These are phyloP conservation scores for Lagenorhynchus albirostris DNA, from an alignment of 2,113 vertebrate species.

Conservation along the genomic window DNA sequence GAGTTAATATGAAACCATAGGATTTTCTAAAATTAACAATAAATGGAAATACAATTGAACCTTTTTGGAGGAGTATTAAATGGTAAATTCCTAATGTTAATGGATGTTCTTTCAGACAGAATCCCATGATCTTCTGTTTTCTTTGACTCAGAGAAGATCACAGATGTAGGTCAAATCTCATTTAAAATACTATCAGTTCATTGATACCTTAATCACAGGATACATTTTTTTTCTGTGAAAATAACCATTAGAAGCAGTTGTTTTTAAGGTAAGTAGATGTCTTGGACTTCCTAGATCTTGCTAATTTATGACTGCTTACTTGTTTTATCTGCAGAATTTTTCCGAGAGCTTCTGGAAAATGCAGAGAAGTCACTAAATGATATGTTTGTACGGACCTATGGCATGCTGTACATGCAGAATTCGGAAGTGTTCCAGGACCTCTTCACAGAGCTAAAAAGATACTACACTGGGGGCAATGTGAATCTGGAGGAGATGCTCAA, in stretches of 20 bases:
- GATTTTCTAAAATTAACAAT: slow-evolving; percentile 18
- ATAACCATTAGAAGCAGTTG: neutral
- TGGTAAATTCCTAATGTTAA: neutral
- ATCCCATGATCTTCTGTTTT: slow-evolving; percentile 14
- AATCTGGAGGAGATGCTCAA: slow-evolving; percentile 97
- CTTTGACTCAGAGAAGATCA: neutral
- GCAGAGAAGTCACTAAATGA: slow-evolving; percentile 94
- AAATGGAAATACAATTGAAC: neutral
- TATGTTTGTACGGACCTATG: slow-evolving; percentile 94
- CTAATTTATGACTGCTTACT: neutral
- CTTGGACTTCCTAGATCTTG: neutral
- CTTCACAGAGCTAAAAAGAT: slow-evolving; percentile 94
- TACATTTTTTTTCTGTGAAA: neutral
- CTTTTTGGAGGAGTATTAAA: neutral
- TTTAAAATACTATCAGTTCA: neutral
- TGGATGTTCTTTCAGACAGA: neutral
- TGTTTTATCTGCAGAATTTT: slow-evolving; percentile 89
- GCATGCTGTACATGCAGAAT: slow-evolving; percentile 96
- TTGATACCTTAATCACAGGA: neutral
- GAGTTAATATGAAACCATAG: neutral
- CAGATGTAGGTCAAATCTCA: neutral
- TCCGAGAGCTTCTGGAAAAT: slow-evolving; percentile 96
- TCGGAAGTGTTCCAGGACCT: slow-evolving; percentile 97
- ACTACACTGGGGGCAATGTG: slow-evolving; percentile 96
- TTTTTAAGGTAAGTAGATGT: neutral